Evolutionary conservation across 92 coral and sea anemone species (phyloP).

Genomic region (Chrysogorgia sp.): DNA sequence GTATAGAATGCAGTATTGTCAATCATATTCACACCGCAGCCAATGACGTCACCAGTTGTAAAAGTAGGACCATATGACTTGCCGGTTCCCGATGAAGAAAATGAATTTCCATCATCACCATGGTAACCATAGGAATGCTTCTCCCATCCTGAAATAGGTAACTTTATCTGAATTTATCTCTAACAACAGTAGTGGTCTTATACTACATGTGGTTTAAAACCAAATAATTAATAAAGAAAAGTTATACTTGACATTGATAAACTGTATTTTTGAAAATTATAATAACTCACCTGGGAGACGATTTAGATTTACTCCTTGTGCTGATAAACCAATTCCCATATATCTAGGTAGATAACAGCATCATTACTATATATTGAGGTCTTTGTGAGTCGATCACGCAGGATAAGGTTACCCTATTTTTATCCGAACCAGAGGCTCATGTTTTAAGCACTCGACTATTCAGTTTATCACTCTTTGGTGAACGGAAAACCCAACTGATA

Average conservation of each 20-base stretch:
- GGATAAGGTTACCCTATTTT: too few species aligned
- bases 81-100: slow-evolving; percentile 99
- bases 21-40: slow-evolving; percentile 92
- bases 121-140: slow-evolving; percentile 98
- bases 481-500: too few species aligned
- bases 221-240: too few species aligned
- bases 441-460: too few species aligned
- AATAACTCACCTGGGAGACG: slow-evolving; percentile 78
- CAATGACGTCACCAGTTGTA: slow-evolving; percentile 98
- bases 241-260: too few species aligned
- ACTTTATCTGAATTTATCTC: too few species aligned
- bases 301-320: slow-evolving; percentile 94
- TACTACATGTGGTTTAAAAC: too few species aligned
- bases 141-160: slow-evolving; percentile 83
- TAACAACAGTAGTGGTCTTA: too few species aligned
- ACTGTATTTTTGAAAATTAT: not conserved
- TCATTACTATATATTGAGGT: not conserved
- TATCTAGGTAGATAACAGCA: slow-evolving; percentile 54
- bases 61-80: slow-evolving; percentile 97
- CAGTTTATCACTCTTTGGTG: too few species aligned
- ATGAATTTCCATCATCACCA: slow-evolving; percentile 99
- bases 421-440: too few species aligned
- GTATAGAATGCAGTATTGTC: slow-evolving; percentile 96
- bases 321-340: slow-evolving; percentile 97
- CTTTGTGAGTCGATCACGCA: too few species aligned